Evolutionary conservation across 2,888 invertebrate species (phyloP), one percentile per base, ranked within the genome.

Genomic region (Lottia scabra): DNA sequence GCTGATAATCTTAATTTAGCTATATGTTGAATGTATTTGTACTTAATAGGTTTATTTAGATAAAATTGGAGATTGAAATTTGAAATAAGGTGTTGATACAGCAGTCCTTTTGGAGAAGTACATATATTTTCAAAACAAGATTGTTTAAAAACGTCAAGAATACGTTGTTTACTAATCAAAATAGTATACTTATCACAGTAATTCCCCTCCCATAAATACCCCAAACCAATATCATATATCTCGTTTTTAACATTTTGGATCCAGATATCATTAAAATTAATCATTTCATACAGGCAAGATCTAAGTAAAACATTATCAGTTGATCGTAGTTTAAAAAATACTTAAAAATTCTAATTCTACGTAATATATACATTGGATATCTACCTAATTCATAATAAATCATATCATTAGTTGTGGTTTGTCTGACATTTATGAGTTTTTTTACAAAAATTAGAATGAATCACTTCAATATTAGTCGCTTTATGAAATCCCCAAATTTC

Each of bases 401-500:
- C 56, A 56, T 56, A 13, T 23, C 19, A 56, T 56, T 56, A n/a
- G n/a, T 56, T 12, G 56, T 56, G n/a, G 56, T 19, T 13, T 56
- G 56, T 10, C 19, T 1, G 5, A 56, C n/a, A 19, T 30, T 19
- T 12, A 65, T 4, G 13, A 65, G 13, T 30, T 30, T 30, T 23
- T 65, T 44, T 65, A 27, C 38, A 65, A 65, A 65, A 65, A 3
- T 19, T 26, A 12, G 19, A 65, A 26, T 65, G 65, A 12, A 26
- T 30, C 30, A 30, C 16, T 65, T 65, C 65, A n/a, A 65, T 65
- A 30, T 65, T 38, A 4, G 23, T 10, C n/a, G 65, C 44, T 19
- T 27, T 65, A 65, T 30, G 38, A 16, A 43, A 44, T 6, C 44
- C 44, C 65, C 65, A 65, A 16, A 65, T 44, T 30, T 65, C 65